Conservation (phyloP, 23 tunicate species). For the Corella eumyota region DNA sequence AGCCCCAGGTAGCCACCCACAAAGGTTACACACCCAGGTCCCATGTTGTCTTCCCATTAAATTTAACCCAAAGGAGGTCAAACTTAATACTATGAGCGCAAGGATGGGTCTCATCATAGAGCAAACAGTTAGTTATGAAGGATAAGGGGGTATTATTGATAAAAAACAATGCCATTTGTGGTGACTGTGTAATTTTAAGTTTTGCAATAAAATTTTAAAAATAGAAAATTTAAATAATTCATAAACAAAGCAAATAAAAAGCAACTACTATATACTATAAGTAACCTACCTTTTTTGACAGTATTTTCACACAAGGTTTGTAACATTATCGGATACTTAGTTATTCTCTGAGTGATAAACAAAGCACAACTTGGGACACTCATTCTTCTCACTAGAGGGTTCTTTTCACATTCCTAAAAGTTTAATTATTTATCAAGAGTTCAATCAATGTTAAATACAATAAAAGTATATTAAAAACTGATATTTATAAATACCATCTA, state of each 20-base stretch:
- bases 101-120: conserved; percentile 38
- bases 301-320: conserved; percentile 69
- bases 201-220: too few relatives aligned
- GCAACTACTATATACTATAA: too few relatives aligned
- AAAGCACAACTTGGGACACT: conserved; percentile 77
- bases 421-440: not conserved
- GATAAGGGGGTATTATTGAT: too few relatives aligned
- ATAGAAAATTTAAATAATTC: too few relatives aligned
- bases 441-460: too few relatives aligned
- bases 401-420: conserved; percentile 63
- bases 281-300: conserved; percentile 50
- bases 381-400: conserved; percentile 54
- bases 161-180: conserved; percentile 6
- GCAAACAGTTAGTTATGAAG: too few relatives aligned
- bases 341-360: conserved; percentile 84
- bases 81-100: conserved; percentile 53
- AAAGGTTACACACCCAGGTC: too few relatives aligned
- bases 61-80: not conserved
- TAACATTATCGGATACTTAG: conserved; percentile 92
- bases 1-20: too few relatives aligned
- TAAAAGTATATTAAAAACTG: too few relatives aligned
- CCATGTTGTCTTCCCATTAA: conserved; percentile 35
- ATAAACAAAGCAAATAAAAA: too few relatives aligned
- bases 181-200: too few relatives aligned
- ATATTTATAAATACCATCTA: too few relatives aligned